Base-by-base conservation (phyloP, 2,113 vertebrate genomes). In the Microtus pennsylvanicus region DNA sequence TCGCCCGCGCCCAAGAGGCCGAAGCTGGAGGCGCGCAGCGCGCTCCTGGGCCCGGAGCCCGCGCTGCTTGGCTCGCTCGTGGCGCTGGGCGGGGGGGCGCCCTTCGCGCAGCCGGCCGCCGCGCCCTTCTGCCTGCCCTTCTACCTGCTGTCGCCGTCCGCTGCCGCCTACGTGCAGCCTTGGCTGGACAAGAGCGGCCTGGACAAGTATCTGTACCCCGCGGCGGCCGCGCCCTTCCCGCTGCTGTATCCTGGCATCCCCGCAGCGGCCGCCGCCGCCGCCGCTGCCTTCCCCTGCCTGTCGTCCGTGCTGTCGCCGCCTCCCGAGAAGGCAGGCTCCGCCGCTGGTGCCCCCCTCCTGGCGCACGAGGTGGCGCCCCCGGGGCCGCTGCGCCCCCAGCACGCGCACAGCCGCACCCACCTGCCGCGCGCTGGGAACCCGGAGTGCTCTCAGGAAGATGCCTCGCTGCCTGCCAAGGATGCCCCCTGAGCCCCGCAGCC, bases 41-140 rank as follows among this genome's bases (percentile, higher is more conserved):
- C 96, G 19, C 98, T 97, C 13, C 93, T 97, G 78, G 97, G 94
- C 0, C 95, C 97, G 4, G 96, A 94, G 42, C 97, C 97, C 0
- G 94, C 99, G 35, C 97, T 99, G 61, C 99, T 99, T 96, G 99
- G 99, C 98, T 99, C 99, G 65, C 96, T 99, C 93, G 99, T 99
- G 98, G 99, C 99, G 95, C 98, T 99, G 97, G 99, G 99, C 74
- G 96, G 95, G 61, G 98, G 96, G n/a, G 80, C 99, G 77, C 80
- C 98, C 88, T 98, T 99, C 76, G 99, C 99, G 97, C 99, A 99
- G 97, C 99, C 99, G 7, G 86, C 96, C 10, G 98, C 98, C 42
- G 97, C 98, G 98, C 99, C 99, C 3, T 99, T 99, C 97, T 99
- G 99, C 98, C 98, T 99, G 98, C 99, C 99, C 89, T 99, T 99